Evolutionary conservation across 2,888 invertebrate genomes (phyloP).

Genomic region (Cephonodes hylas): DNA sequence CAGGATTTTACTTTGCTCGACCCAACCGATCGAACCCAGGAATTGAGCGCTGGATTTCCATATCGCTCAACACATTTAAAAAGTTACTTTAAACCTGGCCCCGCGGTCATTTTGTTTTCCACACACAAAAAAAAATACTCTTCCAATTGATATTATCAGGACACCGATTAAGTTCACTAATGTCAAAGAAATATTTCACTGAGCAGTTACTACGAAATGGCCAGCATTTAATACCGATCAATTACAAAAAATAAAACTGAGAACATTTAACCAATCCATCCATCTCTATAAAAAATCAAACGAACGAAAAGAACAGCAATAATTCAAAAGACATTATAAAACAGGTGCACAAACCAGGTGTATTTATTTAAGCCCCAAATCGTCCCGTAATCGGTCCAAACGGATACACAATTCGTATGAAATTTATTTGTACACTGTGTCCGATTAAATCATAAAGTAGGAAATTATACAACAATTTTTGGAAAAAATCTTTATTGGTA

Average conservation of each 20-base stretch:
- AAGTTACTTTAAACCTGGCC: too few relatives aligned
- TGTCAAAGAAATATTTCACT: too few relatives aligned
- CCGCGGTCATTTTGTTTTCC: too few relatives aligned
- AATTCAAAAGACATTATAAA: slow-evolving; percentile 28
- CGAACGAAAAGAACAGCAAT: slow-evolving; percentile 26
- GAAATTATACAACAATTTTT: neutral
- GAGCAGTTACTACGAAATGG: neutral
- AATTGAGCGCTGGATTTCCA: too few relatives aligned
- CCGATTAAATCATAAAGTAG: neutral
- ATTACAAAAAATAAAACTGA: neutral
- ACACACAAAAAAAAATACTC: too few relatives aligned
- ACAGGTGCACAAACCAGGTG: slow-evolving; percentile 61
- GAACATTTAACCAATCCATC: neutral
- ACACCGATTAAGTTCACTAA: too few relatives aligned
- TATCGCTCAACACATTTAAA: too few relatives aligned
- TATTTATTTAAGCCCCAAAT: slow-evolving; percentile 57
- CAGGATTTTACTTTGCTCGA: too few relatives aligned
- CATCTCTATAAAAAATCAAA: slow-evolving; percentile 28
- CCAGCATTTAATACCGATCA: neutral
- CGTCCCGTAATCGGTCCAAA: slow-evolving; percentile 49
- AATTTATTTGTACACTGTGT: slow-evolving; percentile 8
- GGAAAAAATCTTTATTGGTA: neutral
- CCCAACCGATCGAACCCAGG: too few relatives aligned
- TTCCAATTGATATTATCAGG: too few relatives aligned
- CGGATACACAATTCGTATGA: slow-evolving; percentile 33